Evolutionary conservation across 1,140 invertebrate genomes (phyloP), one percentile per base, ranked within the genome.

Genomic region (Antheraea mylitta): DNA sequence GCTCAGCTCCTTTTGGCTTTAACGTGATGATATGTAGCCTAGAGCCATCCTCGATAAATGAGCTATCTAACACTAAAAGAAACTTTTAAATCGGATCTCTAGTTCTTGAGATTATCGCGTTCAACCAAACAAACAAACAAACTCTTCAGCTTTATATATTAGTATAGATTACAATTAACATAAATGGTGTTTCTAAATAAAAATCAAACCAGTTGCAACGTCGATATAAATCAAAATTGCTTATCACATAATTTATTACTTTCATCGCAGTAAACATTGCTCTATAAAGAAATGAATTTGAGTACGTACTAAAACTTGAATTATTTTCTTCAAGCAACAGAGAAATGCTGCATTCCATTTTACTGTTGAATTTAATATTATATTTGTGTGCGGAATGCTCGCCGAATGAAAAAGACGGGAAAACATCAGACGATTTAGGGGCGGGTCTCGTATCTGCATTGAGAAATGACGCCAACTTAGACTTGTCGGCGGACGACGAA

Each of bases 241-340:
- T 90, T 88, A 88, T 90, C 83, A 73, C 72, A 36, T 70, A 84
- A 83, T 89, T 88, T 86, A 88, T 83, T 77, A 68, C 78, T 82
- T 73, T 85, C 30, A 66, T 67, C 18, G 79, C 83, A 80, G 87
- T 90, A 89, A 89, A 90, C 83, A 53, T 16, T 2, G 10, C 45
- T 16, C 63, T 72, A 75, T 78, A 84, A 73, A 71, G 70, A 70
- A 68, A 69, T 72, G 63, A 38, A 19, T 58, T 62, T 59, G 13
- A 38, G 61, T 67, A 37, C 45, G 71, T 64, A 75, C 77, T 74
- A 82, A 67, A 79, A 81, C 22, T 30, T 73, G 69, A 69, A 13
- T 13, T 53, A 72, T 70, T 75, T 76, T 67, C 68, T 64, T 58
- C 64, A 62, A 66, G 70, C 66, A 70, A 75, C 77, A 38, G 71